A percentile compares a stretch with the other conserved stretches of the same genome.
phyloP scores from a whole-genome alignment of 1,140 invertebrate genomes.

The Macrotrachela quadricornifera region DNA sequence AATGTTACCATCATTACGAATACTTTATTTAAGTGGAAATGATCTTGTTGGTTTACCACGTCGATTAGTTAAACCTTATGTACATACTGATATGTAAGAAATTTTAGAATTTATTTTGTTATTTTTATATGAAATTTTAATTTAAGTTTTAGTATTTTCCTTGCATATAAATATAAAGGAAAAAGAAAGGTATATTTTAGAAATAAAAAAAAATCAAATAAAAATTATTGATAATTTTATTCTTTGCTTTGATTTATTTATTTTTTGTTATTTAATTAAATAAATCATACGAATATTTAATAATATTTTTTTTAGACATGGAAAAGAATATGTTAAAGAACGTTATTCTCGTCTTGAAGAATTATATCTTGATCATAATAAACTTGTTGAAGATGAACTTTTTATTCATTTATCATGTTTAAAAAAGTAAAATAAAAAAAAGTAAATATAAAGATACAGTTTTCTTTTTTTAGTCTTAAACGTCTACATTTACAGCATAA shows the following conservation, averaged over 20 bases:
- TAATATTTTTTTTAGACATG: not conserved
- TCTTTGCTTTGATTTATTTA: too few species aligned
- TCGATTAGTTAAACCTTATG: slow-evolving; percentile 4
- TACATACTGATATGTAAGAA: slow-evolving; percentile 4
- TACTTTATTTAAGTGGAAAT: slow-evolving; percentile 26
- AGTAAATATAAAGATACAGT: too few species aligned
- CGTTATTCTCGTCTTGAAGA: slow-evolving; percentile 5
- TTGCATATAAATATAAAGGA: too few species aligned
- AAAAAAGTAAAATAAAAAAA: not conserved
- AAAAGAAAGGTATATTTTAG: too few species aligned
- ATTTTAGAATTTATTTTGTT: too few species aligned
- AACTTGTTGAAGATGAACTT: slow-evolving; percentile 1
- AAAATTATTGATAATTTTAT: too few species aligned
- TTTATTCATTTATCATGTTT: slow-evolving; percentile 2
- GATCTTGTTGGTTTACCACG: slow-evolving; percentile 17
- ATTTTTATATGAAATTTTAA: too few species aligned
- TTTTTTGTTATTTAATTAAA: too few species aligned
- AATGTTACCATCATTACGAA: slow-evolving; percentile 17
- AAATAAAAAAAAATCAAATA: too few species aligned
- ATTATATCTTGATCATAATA: slow-evolving; percentile 5
- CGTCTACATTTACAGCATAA: slow-evolving; percentile 27
- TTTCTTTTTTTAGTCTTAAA: slow-evolving; percentile 18
- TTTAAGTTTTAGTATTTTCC: too few species aligned
- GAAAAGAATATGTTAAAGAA: slow-evolving; percentile 5
- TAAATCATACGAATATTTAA: not conserved